Evolutionary conservation across 2,888 invertebrate species (phyloP).

Genomic region (Ischnus inquisitorius): DNA sequence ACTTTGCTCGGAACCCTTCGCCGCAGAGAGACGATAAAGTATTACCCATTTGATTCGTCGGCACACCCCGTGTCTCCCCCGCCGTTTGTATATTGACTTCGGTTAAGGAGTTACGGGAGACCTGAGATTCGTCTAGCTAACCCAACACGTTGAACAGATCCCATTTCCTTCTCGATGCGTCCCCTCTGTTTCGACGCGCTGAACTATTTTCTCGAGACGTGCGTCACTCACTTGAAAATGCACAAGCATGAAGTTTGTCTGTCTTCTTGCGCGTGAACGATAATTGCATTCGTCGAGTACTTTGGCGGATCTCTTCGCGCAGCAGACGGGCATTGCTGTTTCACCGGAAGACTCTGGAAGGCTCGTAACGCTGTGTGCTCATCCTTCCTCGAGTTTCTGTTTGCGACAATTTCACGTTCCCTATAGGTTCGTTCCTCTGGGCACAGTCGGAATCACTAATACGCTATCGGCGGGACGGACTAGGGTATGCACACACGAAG

Average conservation of each 20-base stretch:
- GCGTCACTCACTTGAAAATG: slow-evolving; percentile 15
- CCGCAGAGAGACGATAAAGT: slow-evolving; percentile 13
- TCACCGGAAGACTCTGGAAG: neutral
- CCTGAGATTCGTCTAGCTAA: slow-evolving; percentile 2
- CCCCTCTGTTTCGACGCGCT: neutral
- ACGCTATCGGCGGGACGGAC: slow-evolving; percentile 41
- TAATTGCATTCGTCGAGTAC: slow-evolving; percentile 36
- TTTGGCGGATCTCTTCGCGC: slow-evolving; percentile 3
- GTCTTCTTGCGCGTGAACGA: slow-evolving; percentile 3
- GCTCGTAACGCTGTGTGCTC: slow-evolving; percentile 9
- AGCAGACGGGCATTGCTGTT: slow-evolving; percentile 28
- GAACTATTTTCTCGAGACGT: neutral
- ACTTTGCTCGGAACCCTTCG: neutral
- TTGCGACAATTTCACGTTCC: slow-evolving; percentile 31
- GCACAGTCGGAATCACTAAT: slow-evolving; percentile 74
- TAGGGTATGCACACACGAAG: slow-evolving; percentile 33
- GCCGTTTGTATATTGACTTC: neutral
- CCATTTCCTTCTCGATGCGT: neutral
- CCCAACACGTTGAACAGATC: neutral
- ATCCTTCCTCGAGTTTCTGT: neutral
- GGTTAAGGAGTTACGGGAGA: neutral
- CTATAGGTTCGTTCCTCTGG: slow-evolving; percentile 43
- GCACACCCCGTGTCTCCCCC: neutral
- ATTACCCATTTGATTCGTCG: slow-evolving; percentile 9
- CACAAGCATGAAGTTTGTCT: neutral